Conservation (phyloP, 2,888 invertebrate genomes). For the Tetramorium bicarinatum region DNA sequence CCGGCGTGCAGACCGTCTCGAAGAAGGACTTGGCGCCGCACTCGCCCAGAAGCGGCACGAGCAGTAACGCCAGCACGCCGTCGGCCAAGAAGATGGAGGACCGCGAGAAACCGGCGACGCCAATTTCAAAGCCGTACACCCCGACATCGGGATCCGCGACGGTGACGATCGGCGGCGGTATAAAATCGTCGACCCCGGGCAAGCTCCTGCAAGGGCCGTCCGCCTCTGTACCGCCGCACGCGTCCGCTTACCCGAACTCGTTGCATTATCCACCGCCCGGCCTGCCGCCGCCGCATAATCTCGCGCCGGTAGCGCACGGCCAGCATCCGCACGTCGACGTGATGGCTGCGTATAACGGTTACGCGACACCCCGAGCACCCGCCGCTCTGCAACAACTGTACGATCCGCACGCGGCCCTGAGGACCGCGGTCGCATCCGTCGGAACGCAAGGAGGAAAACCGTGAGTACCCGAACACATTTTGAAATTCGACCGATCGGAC, state of each 20-base stretch:
- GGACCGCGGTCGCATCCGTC: conserved; percentile 89
- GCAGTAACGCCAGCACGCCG: conserved; percentile 95
- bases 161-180: conserved; percentile 83
- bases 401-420: conserved; percentile 90
- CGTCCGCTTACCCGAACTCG: conserved; percentile 15
- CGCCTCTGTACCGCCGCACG: conserved; percentile 70
- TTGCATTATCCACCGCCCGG: conserved; percentile 83
- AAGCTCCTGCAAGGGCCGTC: conserved; percentile 81
- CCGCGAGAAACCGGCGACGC: conserved; percentile 94
- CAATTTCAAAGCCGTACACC: conserved; percentile 95
- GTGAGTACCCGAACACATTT: conserved; percentile 88
- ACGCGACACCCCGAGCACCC: conserved; percentile 88
- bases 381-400: conserved; percentile 88
- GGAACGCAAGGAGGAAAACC: conserved; percentile 94
- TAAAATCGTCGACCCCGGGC: conserved; percentile 82
- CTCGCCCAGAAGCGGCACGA: conserved; percentile 92
- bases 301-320: conserved; percentile 88
- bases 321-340: conserved; percentile 89
- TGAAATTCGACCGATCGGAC: neutral
- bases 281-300: conserved; percentile 88
- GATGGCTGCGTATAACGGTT: conserved; percentile 88
- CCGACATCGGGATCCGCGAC: conserved; percentile 89
- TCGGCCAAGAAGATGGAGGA: conserved; percentile 93
- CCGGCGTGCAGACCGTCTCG: conserved; percentile 81
- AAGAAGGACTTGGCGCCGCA: conserved; percentile 81